Evolutionary conservation across 2,888 invertebrate species (phyloP).

Genomic region (Andrena dorsata): DNA sequence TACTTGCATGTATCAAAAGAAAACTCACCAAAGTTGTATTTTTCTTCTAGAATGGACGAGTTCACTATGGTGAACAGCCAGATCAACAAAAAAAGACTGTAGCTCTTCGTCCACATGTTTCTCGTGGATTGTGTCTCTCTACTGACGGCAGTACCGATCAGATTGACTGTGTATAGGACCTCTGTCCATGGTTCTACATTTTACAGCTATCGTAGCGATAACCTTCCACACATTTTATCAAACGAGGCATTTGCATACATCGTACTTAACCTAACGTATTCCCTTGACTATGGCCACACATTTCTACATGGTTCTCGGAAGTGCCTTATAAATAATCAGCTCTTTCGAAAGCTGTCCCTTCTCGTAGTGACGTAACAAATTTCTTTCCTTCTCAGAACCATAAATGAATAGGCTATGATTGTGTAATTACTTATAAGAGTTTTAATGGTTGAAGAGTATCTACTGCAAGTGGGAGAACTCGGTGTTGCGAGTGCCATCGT

Average conservation of each 20-base stretch:
- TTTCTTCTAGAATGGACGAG: not conserved
- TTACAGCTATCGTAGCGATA: no score
- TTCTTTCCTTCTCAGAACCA: no score
- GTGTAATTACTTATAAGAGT: no score
- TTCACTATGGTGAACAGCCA: not conserved
- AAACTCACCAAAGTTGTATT: not conserved
- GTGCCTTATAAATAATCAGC: not conserved
- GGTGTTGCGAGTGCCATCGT: no score
- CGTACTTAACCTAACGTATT: no score
- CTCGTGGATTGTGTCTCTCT: not conserved
- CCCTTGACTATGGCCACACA: no score
- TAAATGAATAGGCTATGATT: no score
- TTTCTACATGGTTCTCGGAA: no score
- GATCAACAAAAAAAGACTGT: not conserved
- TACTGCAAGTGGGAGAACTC: not conserved
- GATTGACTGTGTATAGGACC: not conserved
- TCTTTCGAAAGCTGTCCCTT: no score
- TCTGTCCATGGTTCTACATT: no score
- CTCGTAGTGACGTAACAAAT: no score
- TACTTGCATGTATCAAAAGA: not conserved
- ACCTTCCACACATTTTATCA: not conserved
- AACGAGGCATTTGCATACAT: not conserved
- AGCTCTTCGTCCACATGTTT: slow-evolving; percentile 10
- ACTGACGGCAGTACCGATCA: not conserved
- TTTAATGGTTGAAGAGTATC: not conserved